phyloP scores from a whole-genome alignment of 2,113 vertebrate genomes.

The Grus americana region DNA sequence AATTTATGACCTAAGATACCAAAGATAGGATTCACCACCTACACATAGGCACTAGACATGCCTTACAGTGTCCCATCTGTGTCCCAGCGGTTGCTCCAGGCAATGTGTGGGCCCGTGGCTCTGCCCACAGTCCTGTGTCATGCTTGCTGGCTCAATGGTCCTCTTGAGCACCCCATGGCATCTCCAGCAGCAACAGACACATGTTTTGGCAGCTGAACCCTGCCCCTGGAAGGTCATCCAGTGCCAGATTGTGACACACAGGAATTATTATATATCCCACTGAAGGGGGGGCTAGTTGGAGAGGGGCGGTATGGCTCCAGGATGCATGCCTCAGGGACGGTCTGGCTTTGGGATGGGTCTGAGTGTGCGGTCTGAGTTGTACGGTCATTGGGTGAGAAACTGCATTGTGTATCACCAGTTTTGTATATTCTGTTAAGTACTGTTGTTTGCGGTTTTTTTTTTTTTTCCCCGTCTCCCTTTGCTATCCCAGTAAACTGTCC shows the following conservation, averaged over 20 bases:
- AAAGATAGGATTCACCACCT: not conserved
- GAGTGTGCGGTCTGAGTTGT: too few relatives aligned
- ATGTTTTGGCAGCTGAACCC: not conserved
- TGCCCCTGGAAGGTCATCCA: not conserved
- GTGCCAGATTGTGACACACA: not conserved
- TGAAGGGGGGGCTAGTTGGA: too few relatives aligned
- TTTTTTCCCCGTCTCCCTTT: too few relatives aligned
- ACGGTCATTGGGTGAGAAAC: too few relatives aligned
- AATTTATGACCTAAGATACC: not conserved
- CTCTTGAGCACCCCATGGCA: not conserved
- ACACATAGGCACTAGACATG: not conserved
- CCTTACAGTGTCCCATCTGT: not conserved
- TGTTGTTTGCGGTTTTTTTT: too few relatives aligned
- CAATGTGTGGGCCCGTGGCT: not conserved
- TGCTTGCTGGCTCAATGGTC: not conserved
- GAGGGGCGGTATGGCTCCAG: too few relatives aligned
- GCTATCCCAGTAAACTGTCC: too few relatives aligned
- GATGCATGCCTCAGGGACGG: too few relatives aligned
- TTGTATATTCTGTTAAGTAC: too few relatives aligned
- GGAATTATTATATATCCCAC: too few relatives aligned
- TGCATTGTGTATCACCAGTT: too few relatives aligned
- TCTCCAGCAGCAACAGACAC: not conserved
- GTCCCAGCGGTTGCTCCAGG: not conserved
- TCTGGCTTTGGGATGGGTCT: too few relatives aligned
- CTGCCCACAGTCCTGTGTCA: not conserved